Evolutionary conservation across 2,797 vertebrate genomes (phyloP).

Genomic region (Cynodonichthys magdalenae): DNA sequence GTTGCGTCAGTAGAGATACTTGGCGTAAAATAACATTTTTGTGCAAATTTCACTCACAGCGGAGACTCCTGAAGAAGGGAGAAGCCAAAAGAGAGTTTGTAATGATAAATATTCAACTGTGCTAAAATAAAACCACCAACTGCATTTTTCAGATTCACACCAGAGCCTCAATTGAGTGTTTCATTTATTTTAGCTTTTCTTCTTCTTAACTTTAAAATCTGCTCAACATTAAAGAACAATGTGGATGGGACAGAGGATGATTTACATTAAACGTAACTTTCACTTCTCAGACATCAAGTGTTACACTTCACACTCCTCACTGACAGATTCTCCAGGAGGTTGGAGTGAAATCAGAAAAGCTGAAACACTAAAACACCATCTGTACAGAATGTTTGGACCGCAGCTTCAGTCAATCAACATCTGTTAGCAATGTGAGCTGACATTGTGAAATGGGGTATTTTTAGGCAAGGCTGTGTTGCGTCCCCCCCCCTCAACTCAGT

Average conservation of each 20-base stretch:
- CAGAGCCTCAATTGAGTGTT: no score
- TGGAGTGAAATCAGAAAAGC: constrained; percentile 18
- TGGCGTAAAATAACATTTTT: no score
- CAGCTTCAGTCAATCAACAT: constrained; percentile 34
- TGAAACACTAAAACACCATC: constrained; percentile 27
- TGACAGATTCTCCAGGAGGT: not conserved
- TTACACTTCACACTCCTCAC: constrained; percentile 12
- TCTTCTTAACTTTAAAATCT: no score
- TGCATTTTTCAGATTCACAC: no score
- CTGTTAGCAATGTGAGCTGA: constrained; percentile 50
- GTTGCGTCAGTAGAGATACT: no score
- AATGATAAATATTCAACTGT: no score
- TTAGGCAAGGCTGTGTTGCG: constrained; percentile 1
- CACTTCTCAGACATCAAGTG: constrained; percentile 29
- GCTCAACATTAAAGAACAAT: no score
- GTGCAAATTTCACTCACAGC: no score
- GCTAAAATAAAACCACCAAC: no score
- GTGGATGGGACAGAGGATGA: not conserved
- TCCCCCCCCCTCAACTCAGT: not conserved
- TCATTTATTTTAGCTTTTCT: no score
- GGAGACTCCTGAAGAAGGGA: no score
- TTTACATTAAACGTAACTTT: constrained; percentile 38
- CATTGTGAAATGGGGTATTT: constrained; percentile 40
- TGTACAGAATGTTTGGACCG: constrained; percentile 22
- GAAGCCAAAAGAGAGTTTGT: no score